Conservation (phyloP, 2,888 invertebrate genomes). For the Epistrophe grossulariae region DNA sequence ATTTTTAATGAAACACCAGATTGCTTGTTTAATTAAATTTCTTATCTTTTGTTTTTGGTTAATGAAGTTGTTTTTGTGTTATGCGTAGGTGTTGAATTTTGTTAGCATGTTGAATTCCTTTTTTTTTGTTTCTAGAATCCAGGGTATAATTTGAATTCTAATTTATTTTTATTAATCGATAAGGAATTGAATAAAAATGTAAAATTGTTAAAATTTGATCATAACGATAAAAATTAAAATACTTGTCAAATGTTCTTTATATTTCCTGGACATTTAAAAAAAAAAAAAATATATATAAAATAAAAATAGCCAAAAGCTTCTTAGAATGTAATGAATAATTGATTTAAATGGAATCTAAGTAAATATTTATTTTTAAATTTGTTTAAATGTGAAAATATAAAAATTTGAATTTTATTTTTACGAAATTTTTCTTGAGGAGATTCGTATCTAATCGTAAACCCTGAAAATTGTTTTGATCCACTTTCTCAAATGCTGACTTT, state of each 20-base stretch:
- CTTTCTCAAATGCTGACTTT: too few species aligned
- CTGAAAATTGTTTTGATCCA: too few species aligned
- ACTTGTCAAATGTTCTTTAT: neutral
- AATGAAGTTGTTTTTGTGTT: slow-evolving; percentile 9
- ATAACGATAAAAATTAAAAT: neutral
- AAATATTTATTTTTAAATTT: too few species aligned
- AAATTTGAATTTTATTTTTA: too few species aligned
- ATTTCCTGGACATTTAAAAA: neutral
- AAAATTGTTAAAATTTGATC: neutral
- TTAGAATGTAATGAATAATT: too few species aligned
- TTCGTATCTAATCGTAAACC: too few species aligned
- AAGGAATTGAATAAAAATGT: neutral
- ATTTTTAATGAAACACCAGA: neutral
- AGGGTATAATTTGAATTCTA: neutral
- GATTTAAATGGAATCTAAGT: too few species aligned
- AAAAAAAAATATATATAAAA: too few species aligned
- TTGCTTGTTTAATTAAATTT: neutral
- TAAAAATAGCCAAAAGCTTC: too few species aligned
- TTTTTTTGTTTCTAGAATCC: neutral
- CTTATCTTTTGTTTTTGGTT: neutral
- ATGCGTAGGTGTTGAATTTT: neutral
- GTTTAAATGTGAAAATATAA: too few species aligned
- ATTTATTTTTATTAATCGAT: slow-evolving; percentile 4
- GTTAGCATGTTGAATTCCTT: neutral
- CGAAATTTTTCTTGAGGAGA: too few species aligned